Percentiles rank a stretch among this genome's conserved stretches.
Conservation (phyloP, 2,888 invertebrate genomes). For the Choristoneura rosaceana region DNA sequence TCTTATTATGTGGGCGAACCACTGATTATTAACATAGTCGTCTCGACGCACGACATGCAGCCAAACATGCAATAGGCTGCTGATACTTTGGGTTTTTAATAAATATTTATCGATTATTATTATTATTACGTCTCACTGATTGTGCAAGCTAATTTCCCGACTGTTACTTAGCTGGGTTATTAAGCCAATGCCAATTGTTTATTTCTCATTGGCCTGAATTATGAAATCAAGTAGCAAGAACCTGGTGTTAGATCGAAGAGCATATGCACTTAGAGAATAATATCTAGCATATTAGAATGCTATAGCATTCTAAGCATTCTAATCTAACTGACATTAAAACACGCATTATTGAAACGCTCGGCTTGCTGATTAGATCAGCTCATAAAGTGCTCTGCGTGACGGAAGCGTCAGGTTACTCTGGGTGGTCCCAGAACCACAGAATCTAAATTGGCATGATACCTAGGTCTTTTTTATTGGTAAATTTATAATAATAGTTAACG, state of each 20-base stretch:
- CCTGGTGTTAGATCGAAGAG: background rate
- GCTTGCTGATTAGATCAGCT: conserved; percentile 12
- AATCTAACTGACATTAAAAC: background rate
- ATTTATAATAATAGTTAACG: too few species aligned
- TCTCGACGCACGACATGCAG: conserved; percentile 28
- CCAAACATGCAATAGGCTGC: conserved; percentile 27
- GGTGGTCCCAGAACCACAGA: background rate
- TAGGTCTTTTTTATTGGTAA: too few species aligned
- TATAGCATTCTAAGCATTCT: background rate
- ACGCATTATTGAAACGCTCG: conserved; percentile 2
- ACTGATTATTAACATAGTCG: conserved; percentile 35
- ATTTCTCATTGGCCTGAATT: conserved; percentile 18
- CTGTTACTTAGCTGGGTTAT: conserved; percentile 16
- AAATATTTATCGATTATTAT: conserved; percentile 32
- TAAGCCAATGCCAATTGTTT: conserved; percentile 36
- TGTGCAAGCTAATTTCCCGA: conserved; percentile 25
- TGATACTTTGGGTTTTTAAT: conserved; percentile 25
- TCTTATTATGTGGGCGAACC: conserved; percentile 43
- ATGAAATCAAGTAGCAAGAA: conserved; percentile 7
- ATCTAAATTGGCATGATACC: background rate
- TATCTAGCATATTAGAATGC: background rate
- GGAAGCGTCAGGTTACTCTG: conserved; percentile 4
- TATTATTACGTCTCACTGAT: conserved; percentile 27
- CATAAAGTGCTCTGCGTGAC: conserved; percentile 24
- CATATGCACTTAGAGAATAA: background rate